A percentile compares a stretch with the other conserved stretches of the same genome.
Evolutionary conservation across 2,113 vertebrate species (phyloP).

Genomic region (Aegotheles bennettii): DNA sequence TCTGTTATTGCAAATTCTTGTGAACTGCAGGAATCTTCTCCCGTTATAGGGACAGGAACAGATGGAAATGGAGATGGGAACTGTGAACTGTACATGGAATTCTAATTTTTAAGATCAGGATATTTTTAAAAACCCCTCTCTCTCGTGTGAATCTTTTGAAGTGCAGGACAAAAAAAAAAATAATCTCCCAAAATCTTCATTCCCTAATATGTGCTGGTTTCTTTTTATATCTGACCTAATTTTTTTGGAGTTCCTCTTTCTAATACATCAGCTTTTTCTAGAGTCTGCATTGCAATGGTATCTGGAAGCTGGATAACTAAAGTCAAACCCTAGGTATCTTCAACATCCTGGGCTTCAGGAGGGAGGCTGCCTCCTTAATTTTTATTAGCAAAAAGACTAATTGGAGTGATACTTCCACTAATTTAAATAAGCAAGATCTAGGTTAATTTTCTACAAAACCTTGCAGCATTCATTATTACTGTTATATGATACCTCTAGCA

Average conservation of each 20-base stretch:
- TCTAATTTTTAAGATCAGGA: constrained; percentile 2
- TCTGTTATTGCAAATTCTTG: not conserved
- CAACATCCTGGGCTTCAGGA: not conserved
- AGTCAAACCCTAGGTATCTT: not conserved
- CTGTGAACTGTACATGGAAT: constrained; percentile 6
- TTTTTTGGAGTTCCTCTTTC: not conserved
- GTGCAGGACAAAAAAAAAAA: not conserved
- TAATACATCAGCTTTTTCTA: not conserved
- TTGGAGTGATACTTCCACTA: not conserved
- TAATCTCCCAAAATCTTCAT: not conserved
- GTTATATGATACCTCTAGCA: not conserved
- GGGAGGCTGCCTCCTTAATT: not conserved
- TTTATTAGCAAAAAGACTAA: not conserved
- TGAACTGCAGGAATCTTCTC: not conserved
- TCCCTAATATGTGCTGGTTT: not conserved
- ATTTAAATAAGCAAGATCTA: not conserved
- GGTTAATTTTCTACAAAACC: not conserved
- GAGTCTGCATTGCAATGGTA: not conserved
- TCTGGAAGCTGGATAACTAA: not conserved
- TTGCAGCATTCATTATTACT: not conserved
- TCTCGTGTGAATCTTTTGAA: not conserved
- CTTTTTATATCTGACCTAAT: constrained; percentile 51
- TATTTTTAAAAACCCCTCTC: not conserved
- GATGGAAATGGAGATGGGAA: constrained; percentile 18
- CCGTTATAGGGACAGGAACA: not conserved